Conservation (phyloP, 2,113 vertebrate species). For the Lipotes vexillifer region DNA sequence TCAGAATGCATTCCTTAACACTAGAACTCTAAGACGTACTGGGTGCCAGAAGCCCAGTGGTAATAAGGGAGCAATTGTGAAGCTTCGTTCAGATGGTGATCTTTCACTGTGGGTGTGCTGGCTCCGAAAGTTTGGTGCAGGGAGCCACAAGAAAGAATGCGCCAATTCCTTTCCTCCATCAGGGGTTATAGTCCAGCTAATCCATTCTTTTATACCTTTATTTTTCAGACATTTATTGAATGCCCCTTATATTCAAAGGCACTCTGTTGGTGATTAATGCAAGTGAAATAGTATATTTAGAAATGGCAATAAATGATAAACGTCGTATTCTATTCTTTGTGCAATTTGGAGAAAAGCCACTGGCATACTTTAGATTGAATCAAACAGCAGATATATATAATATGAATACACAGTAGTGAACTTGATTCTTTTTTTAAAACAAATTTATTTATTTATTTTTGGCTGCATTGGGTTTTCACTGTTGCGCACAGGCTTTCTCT, state of each 20-base stretch:
- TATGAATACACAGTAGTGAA: neutral
- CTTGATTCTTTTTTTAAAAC: neutral
- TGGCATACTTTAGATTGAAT: neutral
- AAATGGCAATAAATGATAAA: neutral
- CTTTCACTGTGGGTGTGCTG: constrained; percentile 9
- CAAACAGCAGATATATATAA: neutral
- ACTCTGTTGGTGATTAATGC: neutral
- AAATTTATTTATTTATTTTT: no score
- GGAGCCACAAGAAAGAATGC: neutral
- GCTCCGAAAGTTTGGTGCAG: neutral
- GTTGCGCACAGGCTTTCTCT: no score
- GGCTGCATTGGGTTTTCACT: no score
- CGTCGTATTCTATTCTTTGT: neutral
- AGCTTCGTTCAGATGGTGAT: constrained; percentile 23
- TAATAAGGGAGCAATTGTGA: constrained; percentile 43
- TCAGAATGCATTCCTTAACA: constrained; percentile 85
- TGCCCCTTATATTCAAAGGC: neutral
- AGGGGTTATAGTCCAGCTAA: neutral
- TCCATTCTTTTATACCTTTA: neutral
- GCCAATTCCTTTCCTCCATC: neutral
- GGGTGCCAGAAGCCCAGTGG: constrained; percentile 46
- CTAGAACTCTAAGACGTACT: constrained; percentile 69
- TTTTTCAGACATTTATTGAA: neutral
- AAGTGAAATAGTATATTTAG: neutral
- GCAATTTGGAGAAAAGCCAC: neutral